Evolutionary conservation across 1,140 invertebrate species (phyloP).

Genomic region (Apis cerana): DNA sequence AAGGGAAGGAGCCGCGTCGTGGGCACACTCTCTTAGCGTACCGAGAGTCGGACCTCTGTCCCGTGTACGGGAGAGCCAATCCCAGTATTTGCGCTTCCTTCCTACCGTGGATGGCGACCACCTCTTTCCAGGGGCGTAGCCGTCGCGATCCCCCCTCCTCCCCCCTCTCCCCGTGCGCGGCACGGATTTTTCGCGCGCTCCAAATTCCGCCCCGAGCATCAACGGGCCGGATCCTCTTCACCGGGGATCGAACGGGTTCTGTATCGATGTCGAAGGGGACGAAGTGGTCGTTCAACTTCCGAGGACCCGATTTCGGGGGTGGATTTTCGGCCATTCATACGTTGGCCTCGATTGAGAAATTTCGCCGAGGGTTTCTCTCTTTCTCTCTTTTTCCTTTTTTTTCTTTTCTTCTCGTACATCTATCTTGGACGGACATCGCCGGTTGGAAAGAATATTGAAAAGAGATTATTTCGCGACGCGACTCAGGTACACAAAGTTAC

Average conservation of each 20-base stretch:
- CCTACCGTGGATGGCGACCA: slow-evolving; percentile 79
- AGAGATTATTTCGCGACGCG: too few relatives aligned
- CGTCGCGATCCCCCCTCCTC: slow-evolving; percentile 65
- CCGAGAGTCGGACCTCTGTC: slow-evolving; percentile 72
- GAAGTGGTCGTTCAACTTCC: slow-evolving; percentile 56
- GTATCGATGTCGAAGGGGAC: slow-evolving; percentile 1
- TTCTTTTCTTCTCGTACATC: too few relatives aligned
- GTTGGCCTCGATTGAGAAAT: background rate
- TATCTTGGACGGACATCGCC: too few relatives aligned
- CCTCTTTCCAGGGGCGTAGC: slow-evolving; percentile 80
- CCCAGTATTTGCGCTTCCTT: slow-evolving; percentile 80
- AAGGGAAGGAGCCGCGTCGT: slow-evolving; percentile 67
- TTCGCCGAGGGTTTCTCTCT: background rate
- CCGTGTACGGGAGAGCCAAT: slow-evolving; percentile 78
- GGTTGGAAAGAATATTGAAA: too few relatives aligned
- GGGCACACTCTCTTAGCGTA: slow-evolving; percentile 67
- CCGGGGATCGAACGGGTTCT: slow-evolving; percentile 55
- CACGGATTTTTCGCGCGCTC: slow-evolving; percentile 74
- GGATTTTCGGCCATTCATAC: background rate
- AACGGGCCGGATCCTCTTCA: slow-evolving; percentile 45
- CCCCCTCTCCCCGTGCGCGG: slow-evolving; percentile 47
- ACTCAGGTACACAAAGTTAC: too few relatives aligned
- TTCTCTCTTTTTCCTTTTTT: too few relatives aligned
- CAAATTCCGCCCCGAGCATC: slow-evolving; percentile 65
- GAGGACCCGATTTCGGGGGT: background rate